Evolutionary conservation across 2,888 invertebrate species (phyloP), one percentile per base, ranked within the genome.

Genomic region (Lithophane leautieri): DNA sequence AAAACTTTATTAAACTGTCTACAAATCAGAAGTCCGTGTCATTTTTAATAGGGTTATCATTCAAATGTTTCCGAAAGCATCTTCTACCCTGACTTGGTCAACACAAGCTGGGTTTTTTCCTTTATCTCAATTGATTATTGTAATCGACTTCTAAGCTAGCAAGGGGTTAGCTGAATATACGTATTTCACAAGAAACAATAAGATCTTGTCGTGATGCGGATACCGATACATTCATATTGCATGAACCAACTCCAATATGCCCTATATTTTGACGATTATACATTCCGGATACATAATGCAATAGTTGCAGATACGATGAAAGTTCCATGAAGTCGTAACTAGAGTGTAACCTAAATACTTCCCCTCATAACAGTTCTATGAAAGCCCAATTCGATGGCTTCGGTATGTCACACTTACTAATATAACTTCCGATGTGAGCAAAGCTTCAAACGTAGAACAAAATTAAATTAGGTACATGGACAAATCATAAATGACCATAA

Each of bases 241-340:
- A 54, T 28, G 40, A 52, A 76, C n/a, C 8, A 62, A 63, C 50
- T 78, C 16, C 28, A 56, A 56, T 50, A 50, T 56, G 62, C 50
- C 56, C 56, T 71, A 78, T 72, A 78, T 77, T 58, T 61, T 34
- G 42, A 34, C 22, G 16, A 12, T 50, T 25, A 66, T 25, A 62
- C 47, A 47, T 66, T 62, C 78, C 73, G 56, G 65, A 82, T 69
- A 42, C 56, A 62, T 61, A 44, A 40, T 22, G 77, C 47, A 77
- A 80, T 68, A n/a, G 40, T 56, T 25, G 19, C 60, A 60, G 56
- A 63, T 4, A 63, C 60, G 56, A 65, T 56, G 82, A 82, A 78
- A 81, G 81, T 81, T 82, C 78, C 14, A 34, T 67, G 81, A 81
- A 81, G 40, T 62, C 61, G 58, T 73, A 69, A 78, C 40, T 6